Base-by-base conservation (phyloP, 2,797 vertebrate species). In the Dallia pectoralis region DNA sequence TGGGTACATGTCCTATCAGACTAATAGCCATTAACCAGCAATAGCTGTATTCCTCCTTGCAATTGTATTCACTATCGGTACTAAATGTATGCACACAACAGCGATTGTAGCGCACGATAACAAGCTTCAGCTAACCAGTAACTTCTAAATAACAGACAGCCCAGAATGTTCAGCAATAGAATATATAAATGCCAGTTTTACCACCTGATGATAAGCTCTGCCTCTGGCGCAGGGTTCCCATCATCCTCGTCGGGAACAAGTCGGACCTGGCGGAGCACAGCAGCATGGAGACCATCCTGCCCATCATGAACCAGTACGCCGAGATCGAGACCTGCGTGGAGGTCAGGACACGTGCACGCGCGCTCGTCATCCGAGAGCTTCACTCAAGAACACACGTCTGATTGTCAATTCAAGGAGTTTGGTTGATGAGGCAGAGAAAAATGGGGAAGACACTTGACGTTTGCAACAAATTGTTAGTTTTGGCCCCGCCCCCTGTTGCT, bases 301-400 rank as follows among this genome's bases (percentile, higher is more conserved):
- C 97, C 76, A 96, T 98, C 78, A 98, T 99, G 97, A 98, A 99
- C 89, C 95, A 96, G 82, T 95, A 97, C 81, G 96, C 95, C 40
- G 96, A 97, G 87, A 97, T 99, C 81, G 97, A 99, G 93, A 98
- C 97, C 0, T 98, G 97, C 82, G 96, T 99, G 59, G 97, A 99
- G 97, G 97, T 99, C 90, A 80, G 93, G 33, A 61, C 1, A 27
- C 29, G 25, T 59, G 7, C 48, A 6, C 19, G n/a, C 12, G 3
- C 16, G 27, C 59, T 29, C 59, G 22, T 40, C 51, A 2, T 53
- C n/a, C 51, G 3, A 6, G 7, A 22, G 8, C 2, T 25, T 9
- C 25, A 56, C 53, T 11, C n/a, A n/a, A n/a, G 22, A 22, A 22
- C n/a, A 12, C 25, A 25, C 53, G 9, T 56, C 25, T 56, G 22